Percentiles rank a stretch among this genome's conserved stretches.
These are phyloP conservation scores for Nasonia oneida DNA, from an alignment of 2,888 invertebrate species.

Conservation along the genomic window DNA sequence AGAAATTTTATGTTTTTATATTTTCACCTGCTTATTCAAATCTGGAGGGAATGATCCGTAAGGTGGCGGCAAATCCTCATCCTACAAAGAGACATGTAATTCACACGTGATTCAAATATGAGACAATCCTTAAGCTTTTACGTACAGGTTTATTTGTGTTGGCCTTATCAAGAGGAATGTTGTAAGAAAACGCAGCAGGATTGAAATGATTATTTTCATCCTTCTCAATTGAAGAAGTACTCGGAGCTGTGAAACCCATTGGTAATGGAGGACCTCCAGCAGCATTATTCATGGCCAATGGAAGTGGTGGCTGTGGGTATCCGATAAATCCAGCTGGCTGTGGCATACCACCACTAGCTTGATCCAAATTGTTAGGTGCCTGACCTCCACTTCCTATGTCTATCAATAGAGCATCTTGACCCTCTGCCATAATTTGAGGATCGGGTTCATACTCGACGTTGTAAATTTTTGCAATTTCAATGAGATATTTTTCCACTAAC, in stretches of 20 bases:
- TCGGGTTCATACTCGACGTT: conserved; percentile 97
- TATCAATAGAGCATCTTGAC: conserved; percentile 78
- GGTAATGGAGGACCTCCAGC: conserved; percentile 61
- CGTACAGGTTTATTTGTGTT: conserved; percentile 72
- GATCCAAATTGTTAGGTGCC: conserved; percentile 81
- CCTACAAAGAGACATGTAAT: conserved; percentile 78
- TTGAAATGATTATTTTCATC: conserved; percentile 74
- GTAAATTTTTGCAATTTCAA: conserved; percentile 98
- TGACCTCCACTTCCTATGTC: conserved; percentile 73
- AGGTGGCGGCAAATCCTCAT: conserved; percentile 85
- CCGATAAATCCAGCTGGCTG: conserved; percentile 92
- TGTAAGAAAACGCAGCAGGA: conserved; percentile 82
- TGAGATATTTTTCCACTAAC: conserved; percentile 95
- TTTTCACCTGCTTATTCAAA: conserved; percentile 85
- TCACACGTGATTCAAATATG: conserved; percentile 54
- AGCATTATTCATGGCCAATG: conserved; percentile 79
- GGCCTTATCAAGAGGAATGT: conserved; percentile 83
- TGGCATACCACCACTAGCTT: conserved; percentile 80
- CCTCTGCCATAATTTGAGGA: conserved; percentile 92
- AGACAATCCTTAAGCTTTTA: conserved; percentile 26
- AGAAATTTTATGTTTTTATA: conserved; percentile 17
- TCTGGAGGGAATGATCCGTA: conserved; percentile 88
- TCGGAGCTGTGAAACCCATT: conserved; percentile 73
- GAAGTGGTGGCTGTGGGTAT: conserved; percentile 86
- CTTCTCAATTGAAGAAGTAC: conserved; percentile 66